phyloP scores from a whole-genome alignment of 1,140 invertebrate species.

The Ruditapes philippinarum region DNA sequence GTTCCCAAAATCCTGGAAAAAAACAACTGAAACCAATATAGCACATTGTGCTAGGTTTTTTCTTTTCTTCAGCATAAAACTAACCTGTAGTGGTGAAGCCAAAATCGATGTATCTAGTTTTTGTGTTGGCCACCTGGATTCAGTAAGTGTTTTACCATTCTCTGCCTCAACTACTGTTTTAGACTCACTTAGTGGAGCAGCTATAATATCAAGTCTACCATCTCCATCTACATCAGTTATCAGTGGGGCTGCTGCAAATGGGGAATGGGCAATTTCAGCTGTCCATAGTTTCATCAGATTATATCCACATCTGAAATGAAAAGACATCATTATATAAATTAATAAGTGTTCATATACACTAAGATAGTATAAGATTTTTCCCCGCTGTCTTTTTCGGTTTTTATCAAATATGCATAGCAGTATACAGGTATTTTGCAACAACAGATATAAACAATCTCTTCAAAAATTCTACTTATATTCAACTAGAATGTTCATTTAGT shows the following conservation, averaged over 20 bases:
- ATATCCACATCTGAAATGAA: slow-evolving; percentile 78
- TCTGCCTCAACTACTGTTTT: slow-evolving; percentile 80
- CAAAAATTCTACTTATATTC: too few species aligned
- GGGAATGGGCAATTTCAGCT: slow-evolving; percentile 80
- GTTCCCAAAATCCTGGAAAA: too few species aligned
- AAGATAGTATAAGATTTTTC: too few species aligned
- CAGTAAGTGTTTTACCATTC: slow-evolving; percentile 74
- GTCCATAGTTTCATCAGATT: slow-evolving; percentile 80
- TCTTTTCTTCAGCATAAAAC: too few species aligned
- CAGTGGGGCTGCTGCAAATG: slow-evolving; percentile 82
- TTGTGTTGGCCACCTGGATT: slow-evolving; percentile 81
- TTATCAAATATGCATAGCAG: too few species aligned
- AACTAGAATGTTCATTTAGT: too few species aligned
- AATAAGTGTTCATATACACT: too few species aligned
- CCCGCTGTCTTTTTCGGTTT: too few species aligned
- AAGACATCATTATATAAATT: background rate
- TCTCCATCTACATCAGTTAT: slow-evolving; percentile 82
- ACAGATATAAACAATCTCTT: too few species aligned
- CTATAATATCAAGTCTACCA: slow-evolving; percentile 79
- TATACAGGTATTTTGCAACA: too few species aligned
- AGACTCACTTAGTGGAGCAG: slow-evolving; percentile 81
- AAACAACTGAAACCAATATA: too few species aligned
- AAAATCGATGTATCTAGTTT: slow-evolving; percentile 80
- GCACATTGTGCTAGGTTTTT: too few species aligned
- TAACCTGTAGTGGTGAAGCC: slow-evolving; percentile 82